A percentile compares a stretch with the other conserved stretches of the same genome.
These are phyloP conservation scores for Hydropsyche tenuis DNA, from an alignment of 1,140 invertebrate species.

Conservation along the genomic window DNA sequence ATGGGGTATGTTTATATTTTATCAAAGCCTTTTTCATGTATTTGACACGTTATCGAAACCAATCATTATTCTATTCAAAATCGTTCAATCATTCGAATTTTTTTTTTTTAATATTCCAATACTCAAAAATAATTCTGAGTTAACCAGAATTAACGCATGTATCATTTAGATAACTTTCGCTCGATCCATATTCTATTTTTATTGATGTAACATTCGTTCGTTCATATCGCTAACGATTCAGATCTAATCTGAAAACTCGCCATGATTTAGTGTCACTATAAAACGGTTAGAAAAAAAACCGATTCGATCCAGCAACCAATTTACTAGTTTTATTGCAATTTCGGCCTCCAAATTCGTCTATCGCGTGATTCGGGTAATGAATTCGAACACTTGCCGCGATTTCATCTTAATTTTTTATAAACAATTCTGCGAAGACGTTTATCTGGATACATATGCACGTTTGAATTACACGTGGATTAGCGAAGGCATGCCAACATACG, in stretches of 20 bases:
- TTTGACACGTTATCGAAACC: too few relatives aligned
- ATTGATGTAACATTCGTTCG: too few relatives aligned
- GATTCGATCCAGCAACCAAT: background rate
- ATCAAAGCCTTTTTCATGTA: too few relatives aligned
- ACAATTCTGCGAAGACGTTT: background rate
- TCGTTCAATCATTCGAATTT: too few relatives aligned
- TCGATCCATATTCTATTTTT: too few relatives aligned
- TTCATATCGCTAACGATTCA: too few relatives aligned
- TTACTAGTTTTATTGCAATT: conserved; percentile 13
- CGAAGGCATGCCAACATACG: background rate
- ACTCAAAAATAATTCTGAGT: too few relatives aligned
- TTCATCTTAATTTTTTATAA: background rate
- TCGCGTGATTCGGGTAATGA: conserved; percentile 4
- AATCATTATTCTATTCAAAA: too few relatives aligned
- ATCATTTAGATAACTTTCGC: too few relatives aligned
- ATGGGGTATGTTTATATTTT: conserved; percentile 7
- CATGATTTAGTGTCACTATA: conserved; percentile 9
- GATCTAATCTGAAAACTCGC: conserved; percentile 16
- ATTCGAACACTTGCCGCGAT: background rate
- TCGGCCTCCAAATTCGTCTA: conserved; percentile 10
- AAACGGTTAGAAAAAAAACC: background rate
- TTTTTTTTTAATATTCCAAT: too few relatives aligned
- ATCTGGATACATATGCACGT: background rate
- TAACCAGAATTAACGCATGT: too few relatives aligned
- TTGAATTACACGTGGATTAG: too few relatives aligned